phyloP scores from a whole-genome alignment of 1,140 invertebrate genomes.

The Leptonema lineaticorne region DNA sequence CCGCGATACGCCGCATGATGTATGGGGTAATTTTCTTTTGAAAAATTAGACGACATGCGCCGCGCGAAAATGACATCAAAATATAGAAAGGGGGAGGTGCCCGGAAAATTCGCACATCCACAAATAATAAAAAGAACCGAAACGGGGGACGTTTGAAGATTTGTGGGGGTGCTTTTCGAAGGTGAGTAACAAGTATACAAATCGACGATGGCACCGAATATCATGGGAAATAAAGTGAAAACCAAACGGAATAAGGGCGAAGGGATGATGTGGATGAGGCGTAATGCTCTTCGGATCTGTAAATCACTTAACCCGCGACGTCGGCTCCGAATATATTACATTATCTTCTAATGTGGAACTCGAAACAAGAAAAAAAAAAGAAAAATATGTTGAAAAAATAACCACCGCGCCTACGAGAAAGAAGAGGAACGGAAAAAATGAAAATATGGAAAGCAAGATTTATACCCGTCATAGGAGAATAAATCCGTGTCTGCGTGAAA shows the following conservation, averaged over 20 bases:
- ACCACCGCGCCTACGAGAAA: too few species aligned
- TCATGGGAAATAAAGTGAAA: constrained; percentile 12
- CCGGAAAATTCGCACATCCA: not conserved
- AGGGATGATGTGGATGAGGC: constrained; percentile 5
- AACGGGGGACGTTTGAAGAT: too few species aligned
- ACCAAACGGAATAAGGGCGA: constrained; percentile 12
- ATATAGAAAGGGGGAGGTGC: not conserved
- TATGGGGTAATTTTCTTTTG: too few species aligned
- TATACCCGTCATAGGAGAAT: constrained; percentile 28
- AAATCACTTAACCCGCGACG: constrained; percentile 32
- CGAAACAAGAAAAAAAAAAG: not conserved
- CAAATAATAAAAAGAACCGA: not conserved
- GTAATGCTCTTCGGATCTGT: constrained; percentile 19
- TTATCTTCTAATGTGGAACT: constrained; percentile 26
- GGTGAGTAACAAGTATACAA: constrained; percentile 3
- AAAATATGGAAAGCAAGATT: constrained; percentile 25
- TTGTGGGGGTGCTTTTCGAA: not conserved
- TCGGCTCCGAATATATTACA: constrained; percentile 29
- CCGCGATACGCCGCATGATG: too few species aligned
- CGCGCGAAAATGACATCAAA: not conserved
- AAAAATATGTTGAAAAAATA: too few species aligned
- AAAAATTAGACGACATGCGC: not conserved
- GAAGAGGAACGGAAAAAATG: too few species aligned
- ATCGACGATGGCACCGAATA: not conserved
- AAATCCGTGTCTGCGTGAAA: constrained; percentile 15